These are phyloP conservation scores for Ploceus nigricollis DNA, from an alignment of 2,113 vertebrate genomes.

Conservation along the genomic window DNA sequence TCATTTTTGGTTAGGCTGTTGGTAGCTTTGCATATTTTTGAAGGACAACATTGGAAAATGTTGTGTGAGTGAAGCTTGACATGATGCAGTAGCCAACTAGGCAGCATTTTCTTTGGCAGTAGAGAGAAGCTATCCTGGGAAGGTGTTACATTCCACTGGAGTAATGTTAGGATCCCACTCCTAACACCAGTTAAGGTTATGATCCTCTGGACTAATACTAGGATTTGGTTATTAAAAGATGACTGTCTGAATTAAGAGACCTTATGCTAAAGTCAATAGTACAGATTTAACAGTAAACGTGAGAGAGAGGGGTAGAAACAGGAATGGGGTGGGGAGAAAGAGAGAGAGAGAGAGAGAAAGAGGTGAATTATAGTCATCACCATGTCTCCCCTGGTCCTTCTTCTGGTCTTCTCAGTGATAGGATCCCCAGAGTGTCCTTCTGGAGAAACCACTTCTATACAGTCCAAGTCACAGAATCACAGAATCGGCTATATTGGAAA, in stretches of 20 bases:
- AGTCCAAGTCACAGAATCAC: background rate
- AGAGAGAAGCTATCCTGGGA: background rate
- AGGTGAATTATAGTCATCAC: background rate
- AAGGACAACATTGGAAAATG: background rate
- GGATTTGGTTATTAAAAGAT: background rate
- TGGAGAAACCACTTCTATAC: background rate
- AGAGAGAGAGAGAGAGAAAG: background rate
- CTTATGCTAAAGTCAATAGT: background rate
- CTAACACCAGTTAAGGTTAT: background rate
- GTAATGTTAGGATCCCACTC: background rate
- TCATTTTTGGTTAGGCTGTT: background rate
- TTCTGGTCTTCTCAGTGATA: background rate
- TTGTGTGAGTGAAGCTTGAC: background rate
- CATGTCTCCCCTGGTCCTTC: background rate
- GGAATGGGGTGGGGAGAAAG: accelerated
- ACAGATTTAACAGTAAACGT: background rate
- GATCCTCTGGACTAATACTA: background rate
- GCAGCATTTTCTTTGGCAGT: background rate
- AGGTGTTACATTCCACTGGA: background rate
- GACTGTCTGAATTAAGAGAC: background rate
- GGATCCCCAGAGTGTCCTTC: background rate
- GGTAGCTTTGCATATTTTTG: background rate
- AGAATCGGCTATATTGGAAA: background rate
- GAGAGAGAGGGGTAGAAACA: background rate
- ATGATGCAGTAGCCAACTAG: background rate